phyloP scores from a whole-genome alignment of 2,888 invertebrate genomes.

The Epinotia nisella region DNA sequence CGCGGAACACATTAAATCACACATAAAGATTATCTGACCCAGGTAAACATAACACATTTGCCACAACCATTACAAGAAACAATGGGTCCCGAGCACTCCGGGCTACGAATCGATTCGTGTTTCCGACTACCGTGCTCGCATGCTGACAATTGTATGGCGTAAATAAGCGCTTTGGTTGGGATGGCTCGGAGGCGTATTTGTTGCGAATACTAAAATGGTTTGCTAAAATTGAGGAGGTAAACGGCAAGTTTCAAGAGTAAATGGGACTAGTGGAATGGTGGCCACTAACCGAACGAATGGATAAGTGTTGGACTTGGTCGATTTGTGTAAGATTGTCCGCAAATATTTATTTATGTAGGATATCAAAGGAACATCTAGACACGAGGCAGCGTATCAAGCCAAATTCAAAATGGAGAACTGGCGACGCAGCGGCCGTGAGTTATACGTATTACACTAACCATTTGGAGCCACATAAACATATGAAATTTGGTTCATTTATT shows the following conservation, averaged over 20 bases:
- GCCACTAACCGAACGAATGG: too few species aligned
- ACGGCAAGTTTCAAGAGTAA: not conserved
- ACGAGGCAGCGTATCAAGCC: too few species aligned
- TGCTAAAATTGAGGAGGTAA: not conserved
- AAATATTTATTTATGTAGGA: too few species aligned
- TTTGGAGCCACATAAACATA: too few species aligned
- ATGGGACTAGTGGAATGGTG: too few species aligned
- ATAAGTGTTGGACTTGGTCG: too few species aligned
- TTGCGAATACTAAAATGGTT: not conserved
- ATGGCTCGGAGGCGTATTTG: conserved; percentile 11
- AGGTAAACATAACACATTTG: conserved; percentile 3
- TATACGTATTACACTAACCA: too few species aligned
- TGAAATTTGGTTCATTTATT: too few species aligned
- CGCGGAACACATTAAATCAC: not conserved
- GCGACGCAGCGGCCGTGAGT: too few species aligned
- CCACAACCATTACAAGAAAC: conserved; percentile 9
- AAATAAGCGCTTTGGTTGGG: conserved; percentile 16
- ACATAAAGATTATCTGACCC: not conserved
- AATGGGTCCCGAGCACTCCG: conserved; percentile 11
- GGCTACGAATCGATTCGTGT: conserved; percentile 18
- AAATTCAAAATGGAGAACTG: too few species aligned
- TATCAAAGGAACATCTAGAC: too few species aligned
- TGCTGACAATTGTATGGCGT: conserved; percentile 5
- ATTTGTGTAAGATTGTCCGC: too few species aligned
- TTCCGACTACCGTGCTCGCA: conserved; percentile 29